A percentile compares a stretch with the other conserved stretches of the same genome.
These are phyloP conservation scores for Heliconius hewitsoni DNA, from an alignment of 1,140 invertebrate species.

Conservation along the genomic window DNA sequence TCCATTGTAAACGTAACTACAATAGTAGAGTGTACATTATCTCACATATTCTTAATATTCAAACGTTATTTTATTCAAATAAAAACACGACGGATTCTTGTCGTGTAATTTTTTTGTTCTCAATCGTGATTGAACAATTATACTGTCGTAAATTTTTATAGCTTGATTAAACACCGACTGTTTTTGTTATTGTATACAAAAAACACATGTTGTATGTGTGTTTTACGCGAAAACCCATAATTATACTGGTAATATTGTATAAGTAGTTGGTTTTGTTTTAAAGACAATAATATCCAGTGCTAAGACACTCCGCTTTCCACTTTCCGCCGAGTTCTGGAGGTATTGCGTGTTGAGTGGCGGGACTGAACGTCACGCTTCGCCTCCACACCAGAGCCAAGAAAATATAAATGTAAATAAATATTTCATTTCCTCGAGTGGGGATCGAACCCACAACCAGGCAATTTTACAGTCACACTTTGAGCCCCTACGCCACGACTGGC, in stretches of 20 bases:
- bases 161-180: background rate
- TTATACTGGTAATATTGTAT: background rate
- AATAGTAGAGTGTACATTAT: conserved; percentile 38
- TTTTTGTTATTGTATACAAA: background rate
- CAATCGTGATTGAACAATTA: conserved; percentile 33
- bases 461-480: too few species aligned
- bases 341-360: too few species aligned
- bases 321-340: too few species aligned
- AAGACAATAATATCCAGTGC: background rate
- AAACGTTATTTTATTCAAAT: conserved; percentile 21
- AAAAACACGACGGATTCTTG: conserved; percentile 18
- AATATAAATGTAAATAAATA: too few species aligned
- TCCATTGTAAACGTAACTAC: conserved; percentile 47
- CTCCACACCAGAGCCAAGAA: too few species aligned
- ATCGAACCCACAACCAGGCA: too few species aligned
- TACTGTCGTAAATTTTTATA: background rate
- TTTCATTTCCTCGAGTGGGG: too few species aligned
- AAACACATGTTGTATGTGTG: background rate
- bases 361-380: too few species aligned
- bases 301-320: too few species aligned
- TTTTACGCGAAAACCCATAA: background rate
- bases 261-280: background rate
- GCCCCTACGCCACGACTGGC: too few species aligned
- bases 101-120: conserved; percentile 22
- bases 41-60: conserved; percentile 37